Evolutionary conservation across 2,113 vertebrate genomes (phyloP).

Genomic region (Mus pahari): DNA sequence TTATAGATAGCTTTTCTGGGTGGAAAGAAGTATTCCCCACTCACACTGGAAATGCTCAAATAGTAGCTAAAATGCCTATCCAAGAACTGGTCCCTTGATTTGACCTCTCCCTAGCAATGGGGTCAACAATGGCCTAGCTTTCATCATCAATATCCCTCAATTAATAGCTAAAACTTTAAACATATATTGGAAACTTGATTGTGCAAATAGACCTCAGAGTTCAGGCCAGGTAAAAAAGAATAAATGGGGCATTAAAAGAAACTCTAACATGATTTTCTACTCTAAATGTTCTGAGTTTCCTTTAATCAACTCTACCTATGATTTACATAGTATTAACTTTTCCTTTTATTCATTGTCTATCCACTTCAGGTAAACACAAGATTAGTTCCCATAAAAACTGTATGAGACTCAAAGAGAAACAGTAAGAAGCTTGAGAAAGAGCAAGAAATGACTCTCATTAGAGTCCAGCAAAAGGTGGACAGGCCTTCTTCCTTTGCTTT

Average conservation of each 20-base stretch:
- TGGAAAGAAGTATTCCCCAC: not conserved
- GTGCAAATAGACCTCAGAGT: not conserved
- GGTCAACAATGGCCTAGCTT: not conserved
- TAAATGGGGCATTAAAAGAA: not conserved
- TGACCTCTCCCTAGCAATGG: not conserved
- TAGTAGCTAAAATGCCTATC: not conserved
- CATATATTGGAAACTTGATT: not conserved
- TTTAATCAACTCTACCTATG: constrained; percentile 24
- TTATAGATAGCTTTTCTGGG: not conserved
- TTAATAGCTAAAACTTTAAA: not conserved
- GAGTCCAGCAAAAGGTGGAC: not conserved
- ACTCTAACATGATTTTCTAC: constrained; percentile 6
- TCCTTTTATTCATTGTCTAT: constrained; percentile 4
- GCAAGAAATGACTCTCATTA: not conserved
- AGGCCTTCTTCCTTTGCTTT: not conserved
- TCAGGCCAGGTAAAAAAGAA: not conserved
- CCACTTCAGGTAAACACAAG: not conserved
- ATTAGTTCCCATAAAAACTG: constrained; percentile 21
- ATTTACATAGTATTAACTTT: constrained; percentile 19
- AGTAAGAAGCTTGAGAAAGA: not conserved
- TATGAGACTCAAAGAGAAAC: constrained; percentile 10
- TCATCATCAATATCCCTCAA: not conserved
- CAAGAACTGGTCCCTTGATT: not conserved
- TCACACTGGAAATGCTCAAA: not conserved
- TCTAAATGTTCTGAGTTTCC: constrained; percentile 38